Percentiles rank a stretch among this genome's conserved stretches.
Evolutionary conservation across 2,797 vertebrate genomes (phyloP).

Genomic region (Notoglanidium macrostoma): DNA sequence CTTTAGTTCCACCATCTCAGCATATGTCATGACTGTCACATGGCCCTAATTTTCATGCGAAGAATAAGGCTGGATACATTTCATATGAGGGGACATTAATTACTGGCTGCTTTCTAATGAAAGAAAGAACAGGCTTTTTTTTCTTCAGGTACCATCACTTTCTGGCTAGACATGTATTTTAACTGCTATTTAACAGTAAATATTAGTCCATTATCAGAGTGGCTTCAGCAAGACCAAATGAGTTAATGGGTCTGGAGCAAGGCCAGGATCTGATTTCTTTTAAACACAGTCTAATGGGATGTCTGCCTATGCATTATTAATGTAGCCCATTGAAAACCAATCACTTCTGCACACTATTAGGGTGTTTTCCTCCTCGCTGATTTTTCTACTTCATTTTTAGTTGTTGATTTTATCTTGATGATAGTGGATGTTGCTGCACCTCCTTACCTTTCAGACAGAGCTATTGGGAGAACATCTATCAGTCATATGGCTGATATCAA

Average conservation of each 20-base stretch:
- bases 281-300: constrained; percentile 73
- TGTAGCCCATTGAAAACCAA: constrained; percentile 62
- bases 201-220: constrained; percentile 73
- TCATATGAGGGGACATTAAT: constrained; percentile 48
- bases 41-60: constrained; percentile 19
- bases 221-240: constrained; percentile 66
- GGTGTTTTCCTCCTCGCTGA: constrained; percentile 65
- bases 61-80: constrained; percentile 39
- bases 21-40: constrained; percentile 31
- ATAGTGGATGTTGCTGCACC: constrained; percentile 59
- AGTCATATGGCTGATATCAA: background rate
- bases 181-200: constrained; percentile 70
- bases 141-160: background rate
- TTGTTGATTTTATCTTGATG: constrained; percentile 38
- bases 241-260: constrained; percentile 72
- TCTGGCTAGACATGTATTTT: constrained; percentile 62
- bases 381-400: constrained; percentile 63
- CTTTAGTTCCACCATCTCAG: constrained; percentile 26
- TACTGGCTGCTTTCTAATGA: constrained; percentile 20
- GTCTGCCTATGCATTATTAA: constrained; percentile 72
- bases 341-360: constrained; percentile 60
- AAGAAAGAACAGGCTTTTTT: constrained; percentile 8
- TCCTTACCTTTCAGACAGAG: constrained; percentile 52
- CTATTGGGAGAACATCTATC: constrained; percentile 15
- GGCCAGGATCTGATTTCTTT: constrained; percentile 73